Evolutionary conservation across 92 coral and sea anemone genomes (phyloP), one percentile per base, ranked within the genome.

Genomic region (Porites rus): DNA sequence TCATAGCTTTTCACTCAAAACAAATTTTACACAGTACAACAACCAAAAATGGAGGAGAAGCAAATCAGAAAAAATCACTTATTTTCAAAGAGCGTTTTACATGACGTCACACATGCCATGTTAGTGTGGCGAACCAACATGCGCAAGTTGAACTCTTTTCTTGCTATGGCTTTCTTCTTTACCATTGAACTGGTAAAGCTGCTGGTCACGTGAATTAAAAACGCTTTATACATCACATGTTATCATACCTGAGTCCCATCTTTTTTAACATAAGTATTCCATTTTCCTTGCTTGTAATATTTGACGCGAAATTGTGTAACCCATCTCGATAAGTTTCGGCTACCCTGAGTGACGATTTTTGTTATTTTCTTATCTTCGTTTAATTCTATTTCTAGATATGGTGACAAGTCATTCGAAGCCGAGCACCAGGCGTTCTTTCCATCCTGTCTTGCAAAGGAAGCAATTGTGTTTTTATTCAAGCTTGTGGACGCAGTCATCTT

Each of bases 381-480:
- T 60, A 81, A 19, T 13, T 16, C 77, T 18, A 81, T 58, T 69
- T 81, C 21, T 81, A 81, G 1, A 43, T 25, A 81, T 18, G 85
- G 85, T n/a, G 69, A n/a, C 4, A 3, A 53, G 21, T 81, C 77
- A n/a, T 43, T 56, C 16, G 7, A 54, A 18, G 31, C 77, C 11
- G 85, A 81, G 58, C 85, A 81, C 85, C 85, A 81, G 12, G 85
- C 76, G 28, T 75, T 67, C 0, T 21, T 16, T 7, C 8, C 14
- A 7, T 54, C 76, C 66, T 56, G 69, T 25, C 85, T 64, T 69
- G 85, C 85, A n/a, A 81, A 71, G 77, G 67, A 9, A 70, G 85
- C 69, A 22, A 9, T 10, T 28, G n/a, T 38, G 4, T 58, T 8
- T 18, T 17, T 0, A 69, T 10, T 14, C 16, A 56, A 38, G 18